A percentile compares a stretch with the other conserved stretches of the same genome.
Evolutionary conservation across 2,888 invertebrate species (phyloP).

Genomic region (Deilephila elpenor): DNA sequence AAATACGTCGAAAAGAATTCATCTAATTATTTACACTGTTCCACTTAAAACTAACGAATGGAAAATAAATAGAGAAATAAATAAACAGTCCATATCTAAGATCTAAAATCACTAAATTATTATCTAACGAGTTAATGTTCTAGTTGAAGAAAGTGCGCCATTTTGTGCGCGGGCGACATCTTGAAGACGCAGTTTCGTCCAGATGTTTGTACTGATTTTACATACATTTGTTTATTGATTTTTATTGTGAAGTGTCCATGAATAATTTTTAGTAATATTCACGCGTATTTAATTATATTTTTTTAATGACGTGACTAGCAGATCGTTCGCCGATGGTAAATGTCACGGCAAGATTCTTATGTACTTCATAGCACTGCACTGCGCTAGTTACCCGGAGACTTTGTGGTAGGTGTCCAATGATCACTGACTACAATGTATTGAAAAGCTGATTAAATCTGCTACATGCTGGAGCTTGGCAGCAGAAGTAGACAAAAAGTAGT

Average conservation of each 20-base stretch:
- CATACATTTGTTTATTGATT: neutral
- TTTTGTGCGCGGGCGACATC: constrained; percentile 27
- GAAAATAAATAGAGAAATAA: constrained; percentile 69
- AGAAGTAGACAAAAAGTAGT: too few species aligned
- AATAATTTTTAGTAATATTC: neutral
- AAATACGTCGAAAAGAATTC: constrained; percentile 50
- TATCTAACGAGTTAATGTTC: constrained; percentile 19
- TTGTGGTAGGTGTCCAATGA: too few species aligned
- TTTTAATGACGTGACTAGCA: neutral
- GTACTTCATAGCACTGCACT: too few species aligned
- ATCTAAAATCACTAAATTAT: constrained; percentile 30
- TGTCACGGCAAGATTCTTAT: too few species aligned
- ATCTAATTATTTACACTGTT: constrained; percentile 76
- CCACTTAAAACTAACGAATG: constrained; percentile 60
- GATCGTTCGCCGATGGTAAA: too few species aligned
- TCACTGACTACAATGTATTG: too few species aligned
- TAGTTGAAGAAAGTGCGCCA: constrained; percentile 13
- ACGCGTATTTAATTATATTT: neutral
- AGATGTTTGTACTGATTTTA: constrained; percentile 15
- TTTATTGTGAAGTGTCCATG: constrained; percentile 9
- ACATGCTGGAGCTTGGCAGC: too few species aligned
- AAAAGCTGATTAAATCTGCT: too few species aligned
- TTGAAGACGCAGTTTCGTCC: constrained; percentile 11
- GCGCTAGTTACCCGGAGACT: too few species aligned
- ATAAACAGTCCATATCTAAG: constrained; percentile 31